Conservation (phyloP, 2,113 vertebrate genomes). For the Maccullochella peelii region DNA sequence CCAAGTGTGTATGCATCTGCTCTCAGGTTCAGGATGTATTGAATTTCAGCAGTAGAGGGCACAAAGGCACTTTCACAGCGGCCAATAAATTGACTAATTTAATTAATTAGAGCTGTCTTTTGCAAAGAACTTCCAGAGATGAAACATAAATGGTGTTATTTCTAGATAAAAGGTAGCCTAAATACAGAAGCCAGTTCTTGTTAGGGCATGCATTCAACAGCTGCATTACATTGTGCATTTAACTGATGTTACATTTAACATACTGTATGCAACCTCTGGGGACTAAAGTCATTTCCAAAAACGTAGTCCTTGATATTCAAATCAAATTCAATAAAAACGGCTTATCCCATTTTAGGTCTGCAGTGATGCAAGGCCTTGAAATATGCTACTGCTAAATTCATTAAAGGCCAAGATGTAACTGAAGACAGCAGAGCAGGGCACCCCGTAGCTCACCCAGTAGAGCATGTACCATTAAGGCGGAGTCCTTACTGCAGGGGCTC, state of each 20-base stretch:
- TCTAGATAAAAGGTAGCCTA: not conserved
- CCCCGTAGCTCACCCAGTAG: no score
- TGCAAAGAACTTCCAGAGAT: slow-evolving; percentile 8
- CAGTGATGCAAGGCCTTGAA: slow-evolving; percentile 67
- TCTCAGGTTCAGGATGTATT: slow-evolving; percentile 26
- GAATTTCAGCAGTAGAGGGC: slow-evolving; percentile 42
- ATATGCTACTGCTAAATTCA: slow-evolving; percentile 53
- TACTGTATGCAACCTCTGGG: slow-evolving; percentile 25
- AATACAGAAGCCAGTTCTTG: not conserved
- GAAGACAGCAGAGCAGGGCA: not conserved
- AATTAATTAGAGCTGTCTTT: slow-evolving; percentile 28
- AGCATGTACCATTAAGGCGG: no score
- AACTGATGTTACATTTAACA: slow-evolving; percentile 35
- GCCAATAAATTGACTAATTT: slow-evolving; percentile 34
- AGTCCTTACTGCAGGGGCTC: no score
- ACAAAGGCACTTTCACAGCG: slow-evolving; percentile 39
- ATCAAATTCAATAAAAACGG: slow-evolving; percentile 59
- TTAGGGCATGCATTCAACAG: not conserved
- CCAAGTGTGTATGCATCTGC: not conserved
- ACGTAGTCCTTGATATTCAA: slow-evolving; percentile 50
- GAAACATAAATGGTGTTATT: slow-evolving; percentile 10
- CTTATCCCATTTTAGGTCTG: slow-evolving; percentile 46
- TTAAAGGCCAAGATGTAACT: slow-evolving; percentile 41
- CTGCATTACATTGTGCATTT: slow-evolving; percentile 12
- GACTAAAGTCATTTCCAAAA: slow-evolving; percentile 21